Evolutionary conservation across 2,888 invertebrate genomes (phyloP).

Genomic region (Microdon myrmicae): DNA sequence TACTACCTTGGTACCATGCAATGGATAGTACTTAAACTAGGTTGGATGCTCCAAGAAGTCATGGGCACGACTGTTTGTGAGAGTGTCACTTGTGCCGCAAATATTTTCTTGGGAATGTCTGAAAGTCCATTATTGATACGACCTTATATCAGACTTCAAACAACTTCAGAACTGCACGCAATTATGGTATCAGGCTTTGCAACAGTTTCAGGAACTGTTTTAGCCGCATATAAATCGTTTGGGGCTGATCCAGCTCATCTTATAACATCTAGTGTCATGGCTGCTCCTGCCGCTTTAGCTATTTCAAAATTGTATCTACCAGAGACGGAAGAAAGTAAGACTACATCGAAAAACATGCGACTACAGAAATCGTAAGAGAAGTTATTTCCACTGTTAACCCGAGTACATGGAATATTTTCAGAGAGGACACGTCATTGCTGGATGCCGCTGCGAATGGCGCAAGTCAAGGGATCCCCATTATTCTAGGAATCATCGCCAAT

Average conservation of each 20-base stretch:
- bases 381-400: neutral
- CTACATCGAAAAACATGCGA: constrained; percentile 80
- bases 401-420: constrained; percentile 62
- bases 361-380: constrained; percentile 74
- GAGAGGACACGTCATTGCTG: constrained; percentile 83
- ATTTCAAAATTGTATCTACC: constrained; percentile 92
- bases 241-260: constrained; percentile 89
- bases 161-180: constrained; percentile 91
- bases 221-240: constrained; percentile 92
- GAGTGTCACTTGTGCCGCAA: constrained; percentile 91
- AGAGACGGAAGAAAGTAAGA: constrained; percentile 84
- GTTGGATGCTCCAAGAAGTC: constrained; percentile 77
- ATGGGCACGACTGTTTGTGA: constrained; percentile 94
- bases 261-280: constrained; percentile 94
- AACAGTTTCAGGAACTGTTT: constrained; percentile 91
- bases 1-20: constrained; percentile 92
- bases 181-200: constrained; percentile 96
- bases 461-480: constrained; percentile 79
- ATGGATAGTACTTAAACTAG: constrained; percentile 82
- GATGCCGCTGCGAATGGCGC: constrained; percentile 95
- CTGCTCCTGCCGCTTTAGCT: constrained; percentile 92
- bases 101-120: constrained; percentile 93
- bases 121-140: constrained; percentile 90
- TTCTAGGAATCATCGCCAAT: constrained; percentile 89
- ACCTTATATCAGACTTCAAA: constrained; percentile 84